A percentile compares a stretch with the other conserved stretches of the same genome.
phyloP scores from a whole-genome alignment of 2,113 vertebrate species.

The Cyrtonyx montezumae region DNA sequence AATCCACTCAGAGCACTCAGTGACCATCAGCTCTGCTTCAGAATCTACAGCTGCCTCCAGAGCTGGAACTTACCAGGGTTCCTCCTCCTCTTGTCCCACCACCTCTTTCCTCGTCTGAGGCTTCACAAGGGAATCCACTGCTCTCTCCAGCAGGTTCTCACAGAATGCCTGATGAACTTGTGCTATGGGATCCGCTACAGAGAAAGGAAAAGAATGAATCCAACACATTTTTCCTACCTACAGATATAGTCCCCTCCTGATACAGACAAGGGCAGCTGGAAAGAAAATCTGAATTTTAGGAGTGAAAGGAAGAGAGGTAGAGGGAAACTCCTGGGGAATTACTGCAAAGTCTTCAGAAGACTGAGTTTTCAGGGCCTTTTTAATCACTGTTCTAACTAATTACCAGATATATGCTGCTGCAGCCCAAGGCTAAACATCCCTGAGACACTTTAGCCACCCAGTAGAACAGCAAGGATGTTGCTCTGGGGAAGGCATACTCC shows the following conservation, averaged over 20 bases:
- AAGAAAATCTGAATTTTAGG: not conserved
- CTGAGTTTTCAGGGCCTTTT: not conserved
- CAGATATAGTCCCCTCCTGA: accelerated
- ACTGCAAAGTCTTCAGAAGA: not conserved
- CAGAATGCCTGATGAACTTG: conserved; percentile 96
- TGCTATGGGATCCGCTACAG: conserved; percentile 90
- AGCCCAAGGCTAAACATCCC: not conserved
- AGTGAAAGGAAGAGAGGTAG: not conserved
- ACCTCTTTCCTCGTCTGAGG: conserved; percentile 80
- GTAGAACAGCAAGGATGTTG: not conserved
- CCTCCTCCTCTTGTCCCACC: conserved; percentile 74
- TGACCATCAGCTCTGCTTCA: accelerated
- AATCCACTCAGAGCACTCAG: accelerated
- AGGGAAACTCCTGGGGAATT: not conserved
- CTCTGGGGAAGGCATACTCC: not conserved
- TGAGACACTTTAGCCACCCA: not conserved
- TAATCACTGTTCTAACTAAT: not conserved
- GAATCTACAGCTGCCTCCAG: not conserved
- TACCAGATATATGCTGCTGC: not conserved
- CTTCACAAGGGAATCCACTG: conserved; percentile 91
- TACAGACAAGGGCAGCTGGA: not conserved
- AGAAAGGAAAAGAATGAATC: not conserved
- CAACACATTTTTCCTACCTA: not conserved
- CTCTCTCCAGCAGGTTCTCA: conserved; percentile 91
- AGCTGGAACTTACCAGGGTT: conserved; percentile 67